Evolutionary conservation across 2,888 invertebrate species (phyloP), one percentile per base, ranked within the genome.

Genomic region (Resseliella maxima): DNA sequence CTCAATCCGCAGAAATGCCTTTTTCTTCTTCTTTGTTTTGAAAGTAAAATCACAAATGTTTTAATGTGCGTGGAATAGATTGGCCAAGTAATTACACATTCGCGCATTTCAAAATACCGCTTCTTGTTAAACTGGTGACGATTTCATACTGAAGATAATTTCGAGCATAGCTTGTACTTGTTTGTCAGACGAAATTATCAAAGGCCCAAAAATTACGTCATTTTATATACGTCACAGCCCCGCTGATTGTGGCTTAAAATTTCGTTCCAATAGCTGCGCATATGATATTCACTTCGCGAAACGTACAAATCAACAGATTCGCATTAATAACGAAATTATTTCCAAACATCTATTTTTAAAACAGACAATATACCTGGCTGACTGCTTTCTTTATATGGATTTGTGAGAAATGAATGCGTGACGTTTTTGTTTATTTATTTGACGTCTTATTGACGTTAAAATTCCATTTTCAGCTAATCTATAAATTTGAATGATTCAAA

Each of bases 331-430:
- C 59, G 24, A 5, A 6, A 50, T 18, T 50, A n/a, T n/a, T n/a
- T n/a, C 46, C 2, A 50, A 41, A 41, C 18, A 18, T 2, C 18
- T 50, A 50, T 50, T 50, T 50, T 15, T 50, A 50, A 18, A 8
- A n/a, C n/a, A n/a, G n/a, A n/a, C n/a, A n/a, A 50, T 41, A 59
- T 72, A 72, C 72, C 72, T 72, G 72, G 12, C 15, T 0, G 18
- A 31, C 31, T 31, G 15, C 72, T 72, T 72, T 72, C 72, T 72
- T 72, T 27, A 72, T 72, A 72, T 72, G 72, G 72, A 72, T n/a
- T n/a, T n/a, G n/a, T n/a, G n/a, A n/a, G n/a, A n/a, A n/a, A n/a
- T n/a, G n/a, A n/a, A n/a, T n/a, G n/a, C n/a, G n/a, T n/a, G n/a
- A n/a, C n/a, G n/a, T n/a, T n/a, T n/a, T n/a, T n/a, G n/a, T n/a